Evolutionary conservation across 2,888 invertebrate species (phyloP).

Genomic region (Mythimna pallens): DNA sequence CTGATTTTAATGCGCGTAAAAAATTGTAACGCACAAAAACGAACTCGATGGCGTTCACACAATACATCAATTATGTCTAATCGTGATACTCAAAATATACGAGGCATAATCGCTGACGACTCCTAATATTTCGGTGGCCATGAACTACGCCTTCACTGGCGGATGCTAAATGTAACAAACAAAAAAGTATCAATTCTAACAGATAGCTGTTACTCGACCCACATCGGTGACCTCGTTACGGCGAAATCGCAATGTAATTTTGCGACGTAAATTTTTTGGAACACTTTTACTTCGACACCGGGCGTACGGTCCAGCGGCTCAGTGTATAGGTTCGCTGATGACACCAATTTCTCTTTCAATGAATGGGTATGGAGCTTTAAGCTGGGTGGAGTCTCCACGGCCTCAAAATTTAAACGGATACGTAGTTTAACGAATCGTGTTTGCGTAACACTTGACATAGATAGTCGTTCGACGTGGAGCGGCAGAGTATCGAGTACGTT

Average conservation of each 20-base stretch:
- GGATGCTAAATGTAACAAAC: constrained; percentile 80
- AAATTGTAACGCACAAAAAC: constrained; percentile 44
- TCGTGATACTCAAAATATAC: constrained; percentile 63
- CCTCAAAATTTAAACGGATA: constrained; percentile 67
- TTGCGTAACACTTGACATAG: constrained; percentile 65
- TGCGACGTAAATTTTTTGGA: constrained; percentile 89
- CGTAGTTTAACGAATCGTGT: constrained; percentile 61
- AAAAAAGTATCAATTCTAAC: constrained; percentile 81
- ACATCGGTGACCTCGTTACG: constrained; percentile 87
- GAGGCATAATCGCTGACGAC: constrained; percentile 66
- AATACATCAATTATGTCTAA: constrained; percentile 65
- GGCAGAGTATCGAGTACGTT: constrained; percentile 38
- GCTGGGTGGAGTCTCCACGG: constrained; percentile 64
- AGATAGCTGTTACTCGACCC: constrained; percentile 89
- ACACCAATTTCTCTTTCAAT: constrained; percentile 90
- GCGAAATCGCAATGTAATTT: constrained; percentile 91
- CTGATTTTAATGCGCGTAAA: constrained; percentile 43
- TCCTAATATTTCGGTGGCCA: constrained; percentile 76
- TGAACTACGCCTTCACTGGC: constrained; percentile 79
- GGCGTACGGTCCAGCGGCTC: constrained; percentile 78
- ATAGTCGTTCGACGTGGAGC: constrained; percentile 45
- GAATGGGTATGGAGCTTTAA: constrained; percentile 74
- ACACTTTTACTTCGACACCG: constrained; percentile 89
- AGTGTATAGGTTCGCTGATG: constrained; percentile 82
- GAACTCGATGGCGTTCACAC: constrained; percentile 57